Base-by-base conservation (phyloP, 2,797 vertebrate genomes). In the Poeciliopsis infans region DNA sequence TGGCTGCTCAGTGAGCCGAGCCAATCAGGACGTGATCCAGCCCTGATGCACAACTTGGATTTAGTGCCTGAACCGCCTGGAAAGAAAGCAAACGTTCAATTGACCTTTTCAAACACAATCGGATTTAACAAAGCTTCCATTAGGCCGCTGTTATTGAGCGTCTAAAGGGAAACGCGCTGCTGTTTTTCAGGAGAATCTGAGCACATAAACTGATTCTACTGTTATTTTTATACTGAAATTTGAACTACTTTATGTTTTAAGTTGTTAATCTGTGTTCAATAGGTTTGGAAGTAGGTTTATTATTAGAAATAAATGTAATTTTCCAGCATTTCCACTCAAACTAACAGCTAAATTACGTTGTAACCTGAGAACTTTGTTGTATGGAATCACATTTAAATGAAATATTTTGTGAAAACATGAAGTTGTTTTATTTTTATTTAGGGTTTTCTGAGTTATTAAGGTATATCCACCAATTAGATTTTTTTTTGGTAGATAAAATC, bases 11-110 rank as follows among this genome's bases (percentile, higher is more conserved):
- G 83, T 7, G 57, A 55, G 11, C 41, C 31, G 36, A 85, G 90
- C 89, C 92, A 91, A 89, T 89, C 88, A 85, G 86, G 87, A 89
- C 81, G 64, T 0, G 57, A 80, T 90, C 90, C 92, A 92, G 84
- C 85, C 81, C 83, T 72, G 83, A 92, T 79, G 84, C 81, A 70
- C 47, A 73, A 83, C 80, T 88, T 83, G 85, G 86, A 82, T 57
- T 72, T 4, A 5, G 73, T 82, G 83, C 45, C 81, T 84, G 80
- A 78, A 51, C 76, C 28, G 84, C 75, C 85, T 86, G 89, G 82
- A 86, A 83, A 53, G 75, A 86, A 88, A 46, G 75, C 85, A 86
- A 86, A 84, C 74, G 66, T 75, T 72, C 77, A 89, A 28, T 81
- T 88, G 81, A 81, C 72, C 86, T 83, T 83, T 87, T 88, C 89